Evolutionary conservation across 2,113 vertebrate genomes (phyloP).

Genomic region (Pygoscelis adeliae): DNA sequence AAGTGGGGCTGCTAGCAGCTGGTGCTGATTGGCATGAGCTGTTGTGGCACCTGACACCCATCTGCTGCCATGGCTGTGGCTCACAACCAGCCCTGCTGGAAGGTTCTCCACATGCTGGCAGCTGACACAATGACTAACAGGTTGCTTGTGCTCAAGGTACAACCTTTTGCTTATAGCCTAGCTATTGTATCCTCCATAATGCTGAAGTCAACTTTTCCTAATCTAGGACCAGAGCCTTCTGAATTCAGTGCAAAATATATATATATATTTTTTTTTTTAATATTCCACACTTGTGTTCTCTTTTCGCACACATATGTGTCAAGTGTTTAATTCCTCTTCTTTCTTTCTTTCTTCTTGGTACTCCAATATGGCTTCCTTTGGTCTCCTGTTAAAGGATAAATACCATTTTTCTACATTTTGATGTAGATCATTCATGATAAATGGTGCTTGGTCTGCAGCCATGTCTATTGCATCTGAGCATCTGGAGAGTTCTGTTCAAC

Average conservation of each 20-base stretch:
- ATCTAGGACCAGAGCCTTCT: not conserved
- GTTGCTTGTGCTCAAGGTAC: not conserved
- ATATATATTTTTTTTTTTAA: too few relatives aligned
- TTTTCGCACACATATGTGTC: not conserved
- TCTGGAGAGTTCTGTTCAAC: not conserved
- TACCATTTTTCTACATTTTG: not conserved
- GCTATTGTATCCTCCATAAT: not conserved
- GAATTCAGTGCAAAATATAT: not conserved
- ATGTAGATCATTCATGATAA: not conserved
- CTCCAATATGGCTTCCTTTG: not conserved
- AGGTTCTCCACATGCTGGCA: not conserved
- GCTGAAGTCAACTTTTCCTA: not conserved
- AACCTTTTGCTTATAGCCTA: not conserved
- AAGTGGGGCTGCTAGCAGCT: not conserved
- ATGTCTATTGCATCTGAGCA: not conserved
- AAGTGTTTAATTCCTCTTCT: not conserved
- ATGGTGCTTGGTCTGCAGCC: not conserved
- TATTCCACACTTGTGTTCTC: not conserved
- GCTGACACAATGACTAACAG: not conserved
- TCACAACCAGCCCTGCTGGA: too few relatives aligned
- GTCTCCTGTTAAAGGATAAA: not conserved
- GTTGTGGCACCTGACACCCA: not conserved
- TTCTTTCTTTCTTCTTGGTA: not conserved
- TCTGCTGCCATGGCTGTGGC: not conserved
- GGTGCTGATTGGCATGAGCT: not conserved